Evolutionary conservation across 2,797 vertebrate species (phyloP).

Genomic region (Benthosema pterotum): DNA sequence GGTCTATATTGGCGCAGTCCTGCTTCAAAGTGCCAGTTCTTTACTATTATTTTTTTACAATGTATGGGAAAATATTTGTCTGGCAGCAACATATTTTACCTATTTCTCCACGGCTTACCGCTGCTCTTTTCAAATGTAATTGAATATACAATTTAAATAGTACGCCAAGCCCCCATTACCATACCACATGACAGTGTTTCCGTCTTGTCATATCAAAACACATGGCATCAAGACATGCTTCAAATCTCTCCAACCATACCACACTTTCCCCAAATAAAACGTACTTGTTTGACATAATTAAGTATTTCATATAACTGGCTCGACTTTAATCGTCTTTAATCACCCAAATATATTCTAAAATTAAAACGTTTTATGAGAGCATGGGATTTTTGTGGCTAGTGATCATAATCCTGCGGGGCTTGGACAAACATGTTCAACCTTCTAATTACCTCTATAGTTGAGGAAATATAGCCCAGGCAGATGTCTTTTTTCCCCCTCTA

Average conservation of each 20-base stretch:
- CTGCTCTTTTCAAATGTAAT: not conserved
- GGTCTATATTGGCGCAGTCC: too few species aligned
- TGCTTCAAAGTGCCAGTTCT: not conserved
- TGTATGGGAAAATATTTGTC: too few species aligned
- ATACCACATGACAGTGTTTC: not conserved
- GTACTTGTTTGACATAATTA: conserved; percentile 78
- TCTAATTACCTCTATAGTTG: conserved; percentile 77
- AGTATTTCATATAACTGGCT: conserved; percentile 79
- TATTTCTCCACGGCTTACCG: not conserved
- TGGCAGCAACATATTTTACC: too few species aligned
- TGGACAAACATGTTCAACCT: conserved; percentile 77
- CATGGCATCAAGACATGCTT: conserved; percentile 71
- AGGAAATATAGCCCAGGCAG: conserved; percentile 64
- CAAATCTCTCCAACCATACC: conserved; percentile 63
- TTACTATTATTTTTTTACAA: not conserved
- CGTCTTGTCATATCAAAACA: conserved; percentile 70
- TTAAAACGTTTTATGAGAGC: conserved; percentile 80
- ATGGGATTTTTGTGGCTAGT: conserved; percentile 78
- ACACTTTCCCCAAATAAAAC: conserved; percentile 80
- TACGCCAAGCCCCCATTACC: not conserved
- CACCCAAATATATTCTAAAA: conserved; percentile 82
- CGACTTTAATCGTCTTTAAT: conserved; percentile 82
- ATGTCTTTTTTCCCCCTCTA: conserved; percentile 47
- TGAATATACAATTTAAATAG: conserved; percentile 19
- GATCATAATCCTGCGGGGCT: conserved; percentile 70